phyloP scores from a whole-genome alignment of 2,888 invertebrate species.

The Hylaea fasciaria region DNA sequence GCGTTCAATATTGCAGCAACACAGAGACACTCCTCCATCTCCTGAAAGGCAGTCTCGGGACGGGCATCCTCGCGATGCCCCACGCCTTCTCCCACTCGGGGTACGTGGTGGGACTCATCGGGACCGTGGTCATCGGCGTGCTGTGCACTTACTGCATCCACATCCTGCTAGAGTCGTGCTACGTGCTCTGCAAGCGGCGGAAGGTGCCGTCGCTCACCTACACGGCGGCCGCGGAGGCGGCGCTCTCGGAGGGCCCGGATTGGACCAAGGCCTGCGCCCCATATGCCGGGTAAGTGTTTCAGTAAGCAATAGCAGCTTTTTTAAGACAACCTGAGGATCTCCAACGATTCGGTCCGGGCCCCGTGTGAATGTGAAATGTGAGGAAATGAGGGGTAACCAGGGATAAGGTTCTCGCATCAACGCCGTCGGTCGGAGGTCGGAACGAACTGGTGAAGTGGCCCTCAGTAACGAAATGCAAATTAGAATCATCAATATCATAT shows the following conservation, averaged over 20 bases:
- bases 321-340: too few species aligned
- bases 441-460: too few species aligned
- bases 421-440: too few species aligned
- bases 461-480: background rate
- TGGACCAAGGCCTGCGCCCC: conserved; percentile 87
- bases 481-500: too few species aligned
- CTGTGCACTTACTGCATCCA: conserved; percentile 98
- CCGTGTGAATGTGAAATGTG: too few species aligned
- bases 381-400: too few species aligned
- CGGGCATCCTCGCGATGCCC: conserved; percentile 96
- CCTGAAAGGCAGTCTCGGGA: conserved; percentile 95
- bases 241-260: conserved; percentile 90
- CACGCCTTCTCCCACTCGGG: conserved; percentile 94
- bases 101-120: conserved; percentile 90
- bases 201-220: conserved; percentile 89
- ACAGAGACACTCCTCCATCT: conserved; percentile 92
- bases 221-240: conserved; percentile 91
- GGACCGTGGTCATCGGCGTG: conserved; percentile 93
- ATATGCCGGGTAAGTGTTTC: conserved; percentile 86
- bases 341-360: too few species aligned
- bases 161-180: conserved; percentile 90
- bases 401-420: too few species aligned
- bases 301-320: background rate
- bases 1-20: conserved; percentile 83
- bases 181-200: conserved; percentile 85